Percentiles rank a stretch among this genome's conserved stretches.
These are phyloP conservation scores for Grantiella picta DNA, from an alignment of 2,113 vertebrate genomes.

Conservation along the genomic window DNA sequence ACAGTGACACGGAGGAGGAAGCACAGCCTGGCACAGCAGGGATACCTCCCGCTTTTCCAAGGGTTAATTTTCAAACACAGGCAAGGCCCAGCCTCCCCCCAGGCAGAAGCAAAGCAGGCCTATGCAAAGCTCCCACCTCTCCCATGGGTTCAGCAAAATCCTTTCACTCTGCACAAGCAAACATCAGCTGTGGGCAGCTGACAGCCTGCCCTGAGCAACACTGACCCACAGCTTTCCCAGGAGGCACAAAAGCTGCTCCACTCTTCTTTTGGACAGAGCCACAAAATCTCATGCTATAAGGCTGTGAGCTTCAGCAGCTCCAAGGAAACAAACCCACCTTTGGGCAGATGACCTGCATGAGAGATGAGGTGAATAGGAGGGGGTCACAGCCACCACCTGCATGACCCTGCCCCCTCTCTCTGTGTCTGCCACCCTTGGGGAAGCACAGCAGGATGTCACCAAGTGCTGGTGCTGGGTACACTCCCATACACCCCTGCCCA, in stretches of 20 bases:
- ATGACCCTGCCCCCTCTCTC: not conserved
- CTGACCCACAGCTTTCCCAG: not conserved
- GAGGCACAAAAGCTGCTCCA: not conserved
- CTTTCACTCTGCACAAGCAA: not conserved
- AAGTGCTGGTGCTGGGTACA: accelerated
- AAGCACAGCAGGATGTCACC: not conserved
- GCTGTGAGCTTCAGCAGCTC: not conserved
- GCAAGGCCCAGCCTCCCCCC: not conserved
- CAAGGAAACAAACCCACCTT: not conserved
- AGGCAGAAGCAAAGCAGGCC: not conserved
- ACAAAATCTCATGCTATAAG: not conserved
- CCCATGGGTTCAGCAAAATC: not conserved
- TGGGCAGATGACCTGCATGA: not conserved
- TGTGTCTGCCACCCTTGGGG: not conserved
- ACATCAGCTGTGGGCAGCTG: not conserved
- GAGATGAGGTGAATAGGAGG: not conserved
- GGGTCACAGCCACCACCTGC: not conserved
- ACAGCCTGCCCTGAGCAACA: not conserved
- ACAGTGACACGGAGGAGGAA: not conserved
- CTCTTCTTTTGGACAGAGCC: not conserved
- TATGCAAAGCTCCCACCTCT: not conserved
- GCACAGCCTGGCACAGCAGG: not conserved
- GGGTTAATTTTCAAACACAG: not conserved
- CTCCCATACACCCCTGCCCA: accelerated
- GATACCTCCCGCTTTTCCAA: not conserved